phyloP scores from a whole-genome alignment of 2,888 invertebrate species.

The Heliconius charithonia region DNA sequence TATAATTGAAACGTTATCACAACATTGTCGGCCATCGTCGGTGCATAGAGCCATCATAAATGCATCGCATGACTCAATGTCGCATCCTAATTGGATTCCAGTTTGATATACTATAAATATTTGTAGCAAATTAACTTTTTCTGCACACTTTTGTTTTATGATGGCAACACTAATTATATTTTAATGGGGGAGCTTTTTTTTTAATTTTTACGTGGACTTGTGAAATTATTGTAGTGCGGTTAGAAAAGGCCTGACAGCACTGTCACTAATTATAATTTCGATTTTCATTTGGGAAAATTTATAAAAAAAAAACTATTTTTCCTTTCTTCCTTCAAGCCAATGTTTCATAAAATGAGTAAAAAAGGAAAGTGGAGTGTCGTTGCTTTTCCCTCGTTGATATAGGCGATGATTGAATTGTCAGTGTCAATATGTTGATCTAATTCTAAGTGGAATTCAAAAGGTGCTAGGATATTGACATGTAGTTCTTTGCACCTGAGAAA shows the following conservation, averaged over 20 bases:
- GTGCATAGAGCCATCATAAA: conserved; percentile 34
- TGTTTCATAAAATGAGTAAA: no score
- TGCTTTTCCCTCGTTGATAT: no score
- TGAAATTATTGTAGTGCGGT: background rate
- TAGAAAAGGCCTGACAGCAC: background rate
- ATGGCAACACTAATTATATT: background rate
- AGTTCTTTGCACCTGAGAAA: no score
- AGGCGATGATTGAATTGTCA: no score
- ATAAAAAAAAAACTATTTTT: no score
- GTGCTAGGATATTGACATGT: no score
- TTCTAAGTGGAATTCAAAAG: no score
- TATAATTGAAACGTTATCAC: conserved; percentile 31
- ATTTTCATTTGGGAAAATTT: background rate
- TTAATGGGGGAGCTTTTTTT: background rate
- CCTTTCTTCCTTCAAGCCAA: no score
- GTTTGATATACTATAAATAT: conserved; percentile 27
- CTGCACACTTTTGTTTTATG: background rate
- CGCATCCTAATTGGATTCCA: conserved; percentile 56
- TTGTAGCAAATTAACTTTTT: conserved; percentile 8
- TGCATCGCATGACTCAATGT: conserved; percentile 46
- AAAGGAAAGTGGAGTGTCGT: no score
- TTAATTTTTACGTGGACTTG: background rate
- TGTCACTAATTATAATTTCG: background rate
- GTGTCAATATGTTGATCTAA: no score
- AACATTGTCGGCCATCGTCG: conserved; percentile 27